Conservation (phyloP, 1,140 invertebrate species). For the Macrostomum lignano region DNA sequence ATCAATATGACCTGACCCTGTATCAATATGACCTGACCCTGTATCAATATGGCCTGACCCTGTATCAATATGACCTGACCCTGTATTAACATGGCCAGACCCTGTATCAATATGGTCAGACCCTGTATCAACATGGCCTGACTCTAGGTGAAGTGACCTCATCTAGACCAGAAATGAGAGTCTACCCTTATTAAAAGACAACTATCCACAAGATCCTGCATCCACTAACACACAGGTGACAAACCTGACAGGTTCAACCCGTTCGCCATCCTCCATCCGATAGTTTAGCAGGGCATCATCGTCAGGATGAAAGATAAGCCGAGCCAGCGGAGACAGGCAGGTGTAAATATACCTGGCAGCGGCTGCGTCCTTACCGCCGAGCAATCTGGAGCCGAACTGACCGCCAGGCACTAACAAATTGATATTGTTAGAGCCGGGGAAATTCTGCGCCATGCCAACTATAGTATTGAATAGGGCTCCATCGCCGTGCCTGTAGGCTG, state of each 20-base stretch:
- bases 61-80: too few relatives aligned
- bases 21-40: too few relatives aligned
- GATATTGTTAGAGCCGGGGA: conserved; percentile 87
- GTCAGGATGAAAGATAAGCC: conserved; percentile 52
- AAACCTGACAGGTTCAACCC: conserved; percentile 62
- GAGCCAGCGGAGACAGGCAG: conserved; percentile 41
- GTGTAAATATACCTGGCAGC: conserved; percentile 97
- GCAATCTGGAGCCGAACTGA: conserved; percentile 65
- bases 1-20: too few relatives aligned
- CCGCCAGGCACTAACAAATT: conserved; percentile 76
- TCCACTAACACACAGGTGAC: too few relatives aligned
- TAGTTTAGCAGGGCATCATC: conserved; percentile 63
- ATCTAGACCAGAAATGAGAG: too few relatives aligned
- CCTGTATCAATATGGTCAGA: too few relatives aligned
- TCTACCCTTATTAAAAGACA: too few relatives aligned
- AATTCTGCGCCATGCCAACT: conserved; percentile 87
- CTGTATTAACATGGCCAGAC: too few relatives aligned
- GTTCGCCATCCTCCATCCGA: conserved; percentile 70
- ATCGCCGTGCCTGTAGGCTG: conserved; percentile 95
- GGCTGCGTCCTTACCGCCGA: conserved; percentile 79
- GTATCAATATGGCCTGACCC: too few relatives aligned
- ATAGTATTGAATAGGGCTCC: conserved; percentile 70
- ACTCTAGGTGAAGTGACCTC: too few relatives aligned
- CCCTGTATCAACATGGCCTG: too few relatives aligned
- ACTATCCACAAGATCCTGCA: too few relatives aligned